Conservation (phyloP, 2,113 vertebrate species). For the Sorex fumeus region DNA sequence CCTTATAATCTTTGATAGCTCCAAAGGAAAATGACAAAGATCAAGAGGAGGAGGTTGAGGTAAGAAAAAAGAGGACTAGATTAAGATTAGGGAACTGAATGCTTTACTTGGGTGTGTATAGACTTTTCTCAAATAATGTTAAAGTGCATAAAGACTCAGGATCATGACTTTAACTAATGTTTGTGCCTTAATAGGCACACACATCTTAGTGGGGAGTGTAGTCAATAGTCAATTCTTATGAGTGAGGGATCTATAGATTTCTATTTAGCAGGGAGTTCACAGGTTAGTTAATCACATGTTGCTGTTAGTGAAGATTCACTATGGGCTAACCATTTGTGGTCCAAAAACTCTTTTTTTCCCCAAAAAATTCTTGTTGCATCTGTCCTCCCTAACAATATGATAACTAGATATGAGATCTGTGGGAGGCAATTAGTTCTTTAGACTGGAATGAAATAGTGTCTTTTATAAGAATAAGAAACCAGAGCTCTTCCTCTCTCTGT, state of each 20-base stretch:
- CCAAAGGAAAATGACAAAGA: neutral
- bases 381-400: neutral
- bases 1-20: neutral
- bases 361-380: conserved; percentile 7
- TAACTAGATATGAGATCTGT: neutral
- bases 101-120: neutral
- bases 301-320: neutral
- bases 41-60: neutral
- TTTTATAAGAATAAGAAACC: neutral
- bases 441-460: neutral
- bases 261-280: neutral
- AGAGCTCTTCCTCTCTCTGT: neutral
- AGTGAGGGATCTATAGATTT: neutral
- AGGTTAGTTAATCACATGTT: neutral
- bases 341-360: no score
- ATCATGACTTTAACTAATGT: neutral
- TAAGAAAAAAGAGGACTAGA: neutral
- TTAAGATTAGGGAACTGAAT: neutral
- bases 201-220: accelerated
- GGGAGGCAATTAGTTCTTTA: neutral
- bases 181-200: neutral
- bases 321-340: neutral
- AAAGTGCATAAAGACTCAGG: neutral
- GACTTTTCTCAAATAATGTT: neutral
- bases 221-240: neutral